These are phyloP conservation scores for Scomber japonicus DNA, from an alignment of 2,113 vertebrate genomes.

Conservation along the genomic window DNA sequence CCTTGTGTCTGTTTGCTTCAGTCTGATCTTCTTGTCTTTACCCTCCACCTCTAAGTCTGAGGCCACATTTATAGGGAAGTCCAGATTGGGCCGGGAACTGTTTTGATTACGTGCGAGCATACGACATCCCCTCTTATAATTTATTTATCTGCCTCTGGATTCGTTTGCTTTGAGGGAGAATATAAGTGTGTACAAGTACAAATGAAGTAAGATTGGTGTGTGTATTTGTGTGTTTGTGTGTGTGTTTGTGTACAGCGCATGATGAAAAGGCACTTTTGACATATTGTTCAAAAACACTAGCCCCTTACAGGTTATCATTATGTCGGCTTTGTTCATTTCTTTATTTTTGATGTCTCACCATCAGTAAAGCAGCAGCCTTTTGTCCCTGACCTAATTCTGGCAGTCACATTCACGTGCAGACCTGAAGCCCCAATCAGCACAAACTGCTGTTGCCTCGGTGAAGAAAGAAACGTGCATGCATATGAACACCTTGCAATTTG, in stretches of 20 bases:
- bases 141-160: constrained; percentile 56
- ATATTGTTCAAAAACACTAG: constrained; percentile 77
- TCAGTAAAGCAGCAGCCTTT: constrained; percentile 77
- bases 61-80: constrained; percentile 81
- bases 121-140: constrained; percentile 67
- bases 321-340: constrained; percentile 74
- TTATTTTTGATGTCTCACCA: constrained; percentile 78
- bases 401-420: constrained; percentile 77
- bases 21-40: constrained; percentile 51
- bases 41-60: constrained; percentile 28
- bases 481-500: neutral
- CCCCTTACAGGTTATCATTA: constrained; percentile 76
- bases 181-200: constrained; percentile 51
- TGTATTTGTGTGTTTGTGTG: constrained; percentile 37
- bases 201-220: constrained; percentile 57
- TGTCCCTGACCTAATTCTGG: constrained; percentile 87
- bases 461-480: constrained; percentile 8
- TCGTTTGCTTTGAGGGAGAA: constrained; percentile 60
- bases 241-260: constrained; percentile 20
- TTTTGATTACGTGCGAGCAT: constrained; percentile 75
- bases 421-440: constrained; percentile 24
- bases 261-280: constrained; percentile 74
- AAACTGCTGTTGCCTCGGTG: constrained; percentile 22
- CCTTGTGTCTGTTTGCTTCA: constrained; percentile 37
- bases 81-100: constrained; percentile 71